Conservation (phyloP, 2,797 vertebrate genomes). For the Todus mexicanus region DNA sequence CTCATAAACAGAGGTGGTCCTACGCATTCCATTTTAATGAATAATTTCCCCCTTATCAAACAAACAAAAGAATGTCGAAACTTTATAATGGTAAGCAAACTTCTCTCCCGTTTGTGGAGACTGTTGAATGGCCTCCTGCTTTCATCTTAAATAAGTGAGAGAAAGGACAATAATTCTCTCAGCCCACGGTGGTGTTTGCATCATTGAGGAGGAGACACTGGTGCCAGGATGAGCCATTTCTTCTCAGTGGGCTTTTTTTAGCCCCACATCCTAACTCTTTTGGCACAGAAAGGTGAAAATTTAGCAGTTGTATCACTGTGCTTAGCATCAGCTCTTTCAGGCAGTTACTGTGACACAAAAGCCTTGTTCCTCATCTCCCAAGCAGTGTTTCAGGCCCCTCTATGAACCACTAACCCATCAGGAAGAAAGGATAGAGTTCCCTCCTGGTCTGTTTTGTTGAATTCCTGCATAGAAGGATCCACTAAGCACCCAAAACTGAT, state of each 20-base stretch:
- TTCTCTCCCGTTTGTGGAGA: background rate
- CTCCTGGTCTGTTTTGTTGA: background rate
- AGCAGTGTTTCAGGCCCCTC: background rate
- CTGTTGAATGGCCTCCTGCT: background rate
- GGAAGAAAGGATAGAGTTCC: background rate
- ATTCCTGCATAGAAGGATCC: background rate
- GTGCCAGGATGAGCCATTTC: background rate
- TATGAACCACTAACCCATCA: background rate
- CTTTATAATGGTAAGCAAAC: background rate
- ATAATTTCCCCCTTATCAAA: background rate
- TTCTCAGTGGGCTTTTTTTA: background rate
- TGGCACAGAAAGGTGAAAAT: background rate
- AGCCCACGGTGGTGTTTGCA: background rate
- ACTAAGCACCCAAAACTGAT: background rate
- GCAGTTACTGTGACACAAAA: background rate
- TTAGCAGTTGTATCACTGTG: background rate
- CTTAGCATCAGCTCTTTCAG: background rate
- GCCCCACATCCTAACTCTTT: background rate
- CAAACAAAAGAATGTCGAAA: background rate
- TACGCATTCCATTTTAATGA: background rate
- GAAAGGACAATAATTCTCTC: background rate
- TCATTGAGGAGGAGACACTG: background rate
- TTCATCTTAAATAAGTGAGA: background rate
- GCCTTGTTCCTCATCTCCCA: background rate
- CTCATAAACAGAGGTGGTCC: background rate